Conservation (phyloP, 2,113 vertebrate species). For the Abramis brama region DNA sequence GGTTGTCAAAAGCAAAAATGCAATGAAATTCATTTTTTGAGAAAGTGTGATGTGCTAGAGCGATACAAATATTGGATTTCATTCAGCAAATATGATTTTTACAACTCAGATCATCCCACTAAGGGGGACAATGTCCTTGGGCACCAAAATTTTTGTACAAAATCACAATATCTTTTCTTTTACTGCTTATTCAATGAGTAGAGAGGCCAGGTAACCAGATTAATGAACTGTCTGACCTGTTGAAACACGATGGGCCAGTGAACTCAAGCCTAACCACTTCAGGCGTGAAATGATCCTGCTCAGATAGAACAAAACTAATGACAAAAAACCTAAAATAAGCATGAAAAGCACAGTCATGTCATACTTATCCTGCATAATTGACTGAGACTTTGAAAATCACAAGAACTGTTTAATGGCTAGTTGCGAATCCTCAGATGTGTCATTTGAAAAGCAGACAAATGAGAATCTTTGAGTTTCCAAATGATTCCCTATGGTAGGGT, state of each 20-base stretch:
- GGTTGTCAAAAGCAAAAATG: too few species aligned
- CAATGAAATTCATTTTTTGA: too few species aligned
- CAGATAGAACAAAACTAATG: conserved; percentile 24
- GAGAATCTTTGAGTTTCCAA: neutral
- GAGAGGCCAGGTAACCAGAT: neutral
- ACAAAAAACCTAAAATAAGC: neutral
- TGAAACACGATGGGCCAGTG: conserved; percentile 67
- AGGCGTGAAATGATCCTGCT: conserved; percentile 31
- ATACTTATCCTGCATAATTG: neutral
- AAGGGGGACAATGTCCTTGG: neutral
- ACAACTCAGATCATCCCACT: neutral
- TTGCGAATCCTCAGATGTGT: conserved; percentile 34
- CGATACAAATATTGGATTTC: too few species aligned
- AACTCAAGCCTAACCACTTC: conserved; percentile 49
- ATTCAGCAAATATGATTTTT: neutral
- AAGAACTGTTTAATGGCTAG: conserved; percentile 50
- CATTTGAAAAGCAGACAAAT: conserved; percentile 38
- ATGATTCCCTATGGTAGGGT: conserved; percentile 18
- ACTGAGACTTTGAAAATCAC: conserved; percentile 1
- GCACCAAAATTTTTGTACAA: neutral
- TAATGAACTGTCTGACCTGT: conserved; percentile 58
- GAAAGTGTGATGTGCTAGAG: too few species aligned
- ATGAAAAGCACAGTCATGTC: neutral
- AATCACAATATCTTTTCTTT: neutral
- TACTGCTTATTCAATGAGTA: neutral